Percentiles rank a stretch among this genome's conserved stretches.
phyloP scores from a whole-genome alignment of 2,113 vertebrate genomes.

The Hepsetus odoe region DNA sequence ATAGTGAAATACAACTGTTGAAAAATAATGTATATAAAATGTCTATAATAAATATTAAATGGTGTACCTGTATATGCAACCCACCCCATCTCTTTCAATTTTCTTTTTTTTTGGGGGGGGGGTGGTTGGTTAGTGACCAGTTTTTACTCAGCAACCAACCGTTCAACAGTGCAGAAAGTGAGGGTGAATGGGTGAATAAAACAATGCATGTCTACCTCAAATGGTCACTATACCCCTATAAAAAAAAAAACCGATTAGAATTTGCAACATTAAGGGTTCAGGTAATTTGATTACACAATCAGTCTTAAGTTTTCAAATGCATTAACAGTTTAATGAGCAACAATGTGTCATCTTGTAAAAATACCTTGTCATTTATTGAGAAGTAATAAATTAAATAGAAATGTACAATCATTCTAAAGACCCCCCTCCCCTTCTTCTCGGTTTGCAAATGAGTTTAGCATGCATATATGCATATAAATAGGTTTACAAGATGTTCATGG shows the following conservation, averaged over 20 bases:
- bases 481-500: slow-evolving; percentile 29
- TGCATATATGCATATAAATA: slow-evolving; percentile 63
- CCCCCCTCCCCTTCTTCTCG: slow-evolving; percentile 37
- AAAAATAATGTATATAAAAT: slow-evolving; percentile 99
- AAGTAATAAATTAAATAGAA: slow-evolving; percentile 67
- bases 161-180: no score
- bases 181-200: no score
- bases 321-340: slow-evolving; percentile 4
- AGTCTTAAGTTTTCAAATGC: not conserved
- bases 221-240: no score
- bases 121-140: no score
- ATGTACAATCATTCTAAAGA: slow-evolving; percentile 57
- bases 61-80: slow-evolving; percentile 90
- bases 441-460: slow-evolving; percentile 51
- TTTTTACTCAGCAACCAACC: no score
- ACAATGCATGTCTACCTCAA: no score
- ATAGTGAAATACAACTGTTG: slow-evolving; percentile 90
- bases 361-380: slow-evolving; percentile 65
- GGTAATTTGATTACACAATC: no score
- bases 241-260: no score
- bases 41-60: slow-evolving; percentile 99
- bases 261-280: no score
- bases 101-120: not conserved
- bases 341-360: slow-evolving; percentile 54
- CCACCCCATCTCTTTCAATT: slow-evolving; percentile 27